Evolutionary conservation across 2,113 vertebrate genomes (phyloP), one percentile per base, ranked within the genome.

Genomic region (Pheucticus melanocephalus): DNA sequence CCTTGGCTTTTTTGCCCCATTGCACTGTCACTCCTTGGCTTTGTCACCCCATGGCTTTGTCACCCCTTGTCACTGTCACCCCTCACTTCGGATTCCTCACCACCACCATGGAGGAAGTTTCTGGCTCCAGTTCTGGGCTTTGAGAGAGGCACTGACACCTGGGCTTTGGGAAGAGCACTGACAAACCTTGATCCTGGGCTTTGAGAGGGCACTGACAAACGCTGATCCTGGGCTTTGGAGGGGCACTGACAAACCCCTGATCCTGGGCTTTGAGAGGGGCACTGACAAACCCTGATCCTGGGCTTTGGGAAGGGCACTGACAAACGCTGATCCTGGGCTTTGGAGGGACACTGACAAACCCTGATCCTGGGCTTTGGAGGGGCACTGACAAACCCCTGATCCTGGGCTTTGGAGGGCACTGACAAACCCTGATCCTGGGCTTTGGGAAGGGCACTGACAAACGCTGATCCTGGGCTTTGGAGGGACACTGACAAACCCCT

Each of bases 1-100:
- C 17, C 11, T 2, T 33, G 15, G 12, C 12, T 2, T 3, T 28
- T 9, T 68, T 9, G 5, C 24, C 65, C 27, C 47, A 1, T 16
- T 14, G 6, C 35, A 0, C 3, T 27, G 12, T 21, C 12, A 3
- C 25, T 25, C 60, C 24, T 3, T 35, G 17, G 17, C 5, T 2
- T 9, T 70, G 47, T 30, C 2, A 1, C 54, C 76, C 19, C 5
- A 15, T 33, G 28, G 6, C 14, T 2, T 5, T 16, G 27, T 39
- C 11, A 27, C 27, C 15, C 12, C 23, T 12, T 30, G 11, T 14
- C 7, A 2, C 40, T 33, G 40, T 4, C 3, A 0, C 30, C 31
- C 31, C 71, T 70, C 2, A 1, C 53, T 82, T 9, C 20, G 60
- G 33, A 71, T 44, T 84, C 88, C 5, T 56, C 66, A 7, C 82